Base-by-base conservation (phyloP, 2,888 invertebrate species). In the Drosophila eohydei region DNA sequence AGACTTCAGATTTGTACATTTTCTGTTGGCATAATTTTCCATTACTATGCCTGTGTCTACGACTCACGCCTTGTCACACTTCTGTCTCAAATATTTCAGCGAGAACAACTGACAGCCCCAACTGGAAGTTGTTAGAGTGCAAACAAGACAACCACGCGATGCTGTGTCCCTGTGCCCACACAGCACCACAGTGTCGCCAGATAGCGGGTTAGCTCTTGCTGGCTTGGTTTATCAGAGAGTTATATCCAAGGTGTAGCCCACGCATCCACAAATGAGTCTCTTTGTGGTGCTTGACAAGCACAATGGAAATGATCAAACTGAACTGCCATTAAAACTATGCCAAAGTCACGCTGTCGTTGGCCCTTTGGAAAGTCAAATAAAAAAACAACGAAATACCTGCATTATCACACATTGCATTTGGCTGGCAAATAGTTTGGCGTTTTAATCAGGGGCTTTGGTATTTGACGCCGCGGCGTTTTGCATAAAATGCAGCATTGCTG, bases 41-140 rank as follows among this genome's bases (percentile, higher is more conserved):
- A 64, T 61, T 64, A 56, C n/a, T 59, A 46, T 72, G 61, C 56
- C 30, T 16, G 32, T 40, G 59, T 62, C 44, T 34, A 11, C 52
- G 60, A 63, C 74, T 66, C 74, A 74, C 74, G 77, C 74, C 77
- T 67, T 82, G 78, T 69, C 71, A 64, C 80, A 81, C 70, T 81
- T 74, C 84, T 72, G 78, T 69, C 83, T 78, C 51, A 54, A 78
- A 78, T 80, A 62, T 81, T 57, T 71, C 54, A 70, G 65, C 32
- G 9, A 36, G 41, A 62, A 50, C 51, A 34, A 65, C 61, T 66
- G 78, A 67, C 75, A 74, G 63, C 60, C 28, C 36, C 75, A 79
- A 70, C 66, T 78, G 76, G 66, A 79, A 76, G 79, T 81, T 85
- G 88, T 88, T 85, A 81, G 88, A 83, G 77, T 71, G 81, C 81